Evolutionary conservation across 2,797 vertebrate genomes (phyloP), one percentile per base, ranked within the genome.

Genomic region (Sardinella longiceps): DNA sequence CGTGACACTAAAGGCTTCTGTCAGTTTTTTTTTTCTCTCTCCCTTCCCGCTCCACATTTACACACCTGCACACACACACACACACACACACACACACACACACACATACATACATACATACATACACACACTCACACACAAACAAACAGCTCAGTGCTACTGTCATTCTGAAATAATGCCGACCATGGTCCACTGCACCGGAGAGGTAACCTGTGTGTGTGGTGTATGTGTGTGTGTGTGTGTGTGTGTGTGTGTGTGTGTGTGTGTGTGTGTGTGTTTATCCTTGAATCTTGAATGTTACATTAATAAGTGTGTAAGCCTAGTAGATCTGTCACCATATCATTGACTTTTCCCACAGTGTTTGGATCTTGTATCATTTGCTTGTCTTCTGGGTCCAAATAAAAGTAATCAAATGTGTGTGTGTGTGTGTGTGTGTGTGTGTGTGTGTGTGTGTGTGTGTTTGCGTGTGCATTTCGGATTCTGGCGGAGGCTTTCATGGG

Each of bases 381-480:
- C n/a, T n/a, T n/a, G n/a, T n/a, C n/a, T n/a, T n/a, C n/a, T n/a
- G n/a, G n/a, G n/a, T n/a, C n/a, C n/a, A n/a, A n/a, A n/a, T n/a
- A n/a, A n/a, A n/a, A n/a, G n/a, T n/a, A n/a, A n/a, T n/a, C n/a
- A 51, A 15, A 9, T 87, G 87, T 56, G 60, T 81, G 74, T 85
- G 37, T 82, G 81, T 12, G 86, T 50, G 56, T 83, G 66, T 85
- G 84, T 77, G 50, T 51, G 25, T 53, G 60, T 77, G 83, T 82
- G 84, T 45, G 51, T 43, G 37, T 53, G 43, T 82, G 81, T 80
- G 63, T 80, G 66, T 74, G 3, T 20, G 15, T 56, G 74, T 63
- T 50, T 58, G 84, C 83, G 82, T 85, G 84, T 83, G 60, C 81
- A 23, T 56, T 4, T n/a, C 20, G 5, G 53, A 5, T 53, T 23